Conservation (phyloP, 2,888 invertebrate genomes). For the Epsilonema sp. region DNA sequence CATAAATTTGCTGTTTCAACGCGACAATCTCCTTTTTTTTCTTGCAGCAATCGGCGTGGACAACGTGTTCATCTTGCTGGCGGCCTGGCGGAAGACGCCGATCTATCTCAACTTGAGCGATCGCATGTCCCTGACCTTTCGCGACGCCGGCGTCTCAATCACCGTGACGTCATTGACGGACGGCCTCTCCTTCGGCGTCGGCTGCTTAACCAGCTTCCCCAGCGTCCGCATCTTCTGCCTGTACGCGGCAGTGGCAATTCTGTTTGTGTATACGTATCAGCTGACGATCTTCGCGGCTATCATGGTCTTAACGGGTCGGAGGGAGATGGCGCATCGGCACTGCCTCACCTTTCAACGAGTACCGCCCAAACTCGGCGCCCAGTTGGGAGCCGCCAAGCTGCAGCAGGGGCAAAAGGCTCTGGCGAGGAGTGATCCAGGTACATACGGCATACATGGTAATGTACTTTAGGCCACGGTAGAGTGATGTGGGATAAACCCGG, state of each 20-base stretch:
- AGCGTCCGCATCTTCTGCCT: constrained; percentile 82
- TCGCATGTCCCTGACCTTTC: constrained; percentile 65
- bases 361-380: neutral
- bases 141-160: constrained; percentile 81
- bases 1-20: no score
- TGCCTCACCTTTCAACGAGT: constrained; percentile 21
- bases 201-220: constrained; percentile 74
- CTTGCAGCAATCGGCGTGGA: constrained; percentile 93
- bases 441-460: no score
- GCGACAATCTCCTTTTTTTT: no score
- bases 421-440: no score
- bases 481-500: no score
- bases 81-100: constrained; percentile 74
- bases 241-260: constrained; percentile 75
- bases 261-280: constrained; percentile 75
- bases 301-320: constrained; percentile 6
- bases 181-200: constrained; percentile 74
- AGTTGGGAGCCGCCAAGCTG: neutral
- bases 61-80: constrained; percentile 84
- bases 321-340: constrained; percentile 13
- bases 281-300: constrained; percentile 68
- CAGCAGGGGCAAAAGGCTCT: constrained; percentile 9
- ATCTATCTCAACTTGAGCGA: constrained; percentile 45
- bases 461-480: no score
- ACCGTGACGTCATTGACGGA: constrained; percentile 78